Percentiles rank a stretch among this genome's conserved stretches.
phyloP scores from a whole-genome alignment of 2,797 vertebrate genomes.

The Carduelis carduelis region DNA sequence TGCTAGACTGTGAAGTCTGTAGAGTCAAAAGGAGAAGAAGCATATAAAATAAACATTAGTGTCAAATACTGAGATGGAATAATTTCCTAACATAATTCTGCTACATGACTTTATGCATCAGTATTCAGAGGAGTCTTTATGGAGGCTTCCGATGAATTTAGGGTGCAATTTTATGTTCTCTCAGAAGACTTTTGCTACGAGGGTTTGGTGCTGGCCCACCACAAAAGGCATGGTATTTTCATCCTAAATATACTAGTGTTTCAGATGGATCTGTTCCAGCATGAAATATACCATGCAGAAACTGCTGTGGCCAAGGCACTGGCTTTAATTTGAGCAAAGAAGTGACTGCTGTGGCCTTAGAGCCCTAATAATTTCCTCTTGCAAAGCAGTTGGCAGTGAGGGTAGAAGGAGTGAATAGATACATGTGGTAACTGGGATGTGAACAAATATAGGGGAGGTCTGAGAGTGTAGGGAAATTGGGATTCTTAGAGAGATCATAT shows the following conservation, averaged over 20 bases:
- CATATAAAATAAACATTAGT: neutral
- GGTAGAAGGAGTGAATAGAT: neutral
- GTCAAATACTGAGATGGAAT: neutral
- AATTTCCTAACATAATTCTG: neutral
- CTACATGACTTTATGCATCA: neutral
- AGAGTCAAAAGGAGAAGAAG: neutral
- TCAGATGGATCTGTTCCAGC: neutral
- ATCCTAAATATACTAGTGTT: neutral
- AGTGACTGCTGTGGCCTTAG: neutral
- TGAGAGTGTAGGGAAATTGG: neutral
- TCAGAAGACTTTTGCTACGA: neutral
- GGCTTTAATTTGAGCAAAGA: neutral
- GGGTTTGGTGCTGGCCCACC: neutral
- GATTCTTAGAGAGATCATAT: neutral
- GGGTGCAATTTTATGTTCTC: neutral
- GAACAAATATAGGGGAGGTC: neutral
- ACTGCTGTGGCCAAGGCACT: neutral
- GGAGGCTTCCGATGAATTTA: neutral
- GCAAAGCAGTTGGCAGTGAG: neutral
- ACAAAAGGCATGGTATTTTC: neutral
- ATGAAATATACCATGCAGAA: neutral
- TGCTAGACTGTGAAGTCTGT: neutral
- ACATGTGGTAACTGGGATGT: neutral
- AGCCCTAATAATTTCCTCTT: neutral
- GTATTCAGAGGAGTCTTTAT: neutral